Base-by-base conservation (phyloP, 2,113 vertebrate genomes). In the Vidua macroura region DNA sequence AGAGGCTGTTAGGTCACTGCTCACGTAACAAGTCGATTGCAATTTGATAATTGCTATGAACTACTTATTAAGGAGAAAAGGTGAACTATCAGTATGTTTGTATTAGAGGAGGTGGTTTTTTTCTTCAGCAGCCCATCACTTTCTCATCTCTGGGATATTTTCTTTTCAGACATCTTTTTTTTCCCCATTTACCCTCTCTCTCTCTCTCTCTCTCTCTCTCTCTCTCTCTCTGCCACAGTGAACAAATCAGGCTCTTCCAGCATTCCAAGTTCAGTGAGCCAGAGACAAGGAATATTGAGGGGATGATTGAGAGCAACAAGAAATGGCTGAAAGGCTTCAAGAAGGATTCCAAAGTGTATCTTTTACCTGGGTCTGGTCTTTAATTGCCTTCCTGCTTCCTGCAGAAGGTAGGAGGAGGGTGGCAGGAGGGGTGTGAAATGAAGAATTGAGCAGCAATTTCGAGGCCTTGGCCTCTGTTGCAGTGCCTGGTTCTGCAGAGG, bases 321-420 rank as follows among this genome's bases (percentile, higher is more conserved):
- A 98, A 96, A 63, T 99, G 99, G 99, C 97, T 99, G 37, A 97
- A 99, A 66, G 97, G 92, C 37, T 97, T 98, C 95, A 98, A 92
- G 95, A 98, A 98, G 73, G 98, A 99, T 95, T 95, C 96, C 69
- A 98, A 95, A 94, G 84, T 95, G 99, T 99, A 99, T 99, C 99
- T 98, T 99, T 98, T 85, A 16, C 83, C 33, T 16, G 24, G n/a
- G 3, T 58, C 44, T 67, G 37, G 15, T 60, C 24, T 86, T 21
- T 35, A 20, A 15, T 22, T 58, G 82, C 55, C 2, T 48, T 60
- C 14, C 31, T 35, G 62, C 78, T 37, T 59, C 35, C 63, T 22
- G 74, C 30, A 37, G 39, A 10, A 27, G 70, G 77, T 19, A 12
- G 56, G 85, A 62, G 69, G 66, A 21, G 49, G 48, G 5, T 52